phyloP scores from a whole-genome alignment of 2,888 invertebrate species.

The Pogonocherus hispidulus region DNA sequence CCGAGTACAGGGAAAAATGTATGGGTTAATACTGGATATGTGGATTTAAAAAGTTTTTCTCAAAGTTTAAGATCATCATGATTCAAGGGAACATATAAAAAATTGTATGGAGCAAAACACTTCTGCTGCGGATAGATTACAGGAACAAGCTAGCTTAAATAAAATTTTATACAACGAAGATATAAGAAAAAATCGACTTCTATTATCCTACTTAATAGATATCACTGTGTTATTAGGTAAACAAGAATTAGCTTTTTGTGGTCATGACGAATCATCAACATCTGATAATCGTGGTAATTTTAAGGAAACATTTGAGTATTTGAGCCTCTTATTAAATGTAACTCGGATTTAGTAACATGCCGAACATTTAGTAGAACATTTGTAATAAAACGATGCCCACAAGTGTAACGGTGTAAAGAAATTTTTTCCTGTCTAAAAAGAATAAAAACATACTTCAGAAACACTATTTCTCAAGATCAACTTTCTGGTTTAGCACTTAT shows the following conservation, averaged over 20 bases:
- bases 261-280: too few relatives aligned
- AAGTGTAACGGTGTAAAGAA: constrained; percentile 37
- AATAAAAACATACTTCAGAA: too few relatives aligned
- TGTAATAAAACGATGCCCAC: constrained; percentile 36
- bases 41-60: neutral
- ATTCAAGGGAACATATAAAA: constrained; percentile 1
- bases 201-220: constrained; percentile 26
- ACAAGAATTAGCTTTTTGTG: constrained; percentile 32
- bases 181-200: constrained; percentile 14
- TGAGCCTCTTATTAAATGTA: constrained; percentile 45
- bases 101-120: neutral
- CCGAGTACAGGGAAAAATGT: neutral
- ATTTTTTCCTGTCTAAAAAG: too few relatives aligned
- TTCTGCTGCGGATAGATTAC: neutral
- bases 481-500: too few relatives aligned
- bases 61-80: neutral
- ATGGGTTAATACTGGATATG: neutral
- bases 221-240: constrained; percentile 19
- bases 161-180: constrained; percentile 7
- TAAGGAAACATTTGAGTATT: constrained; percentile 32
- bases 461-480: too few relatives aligned
- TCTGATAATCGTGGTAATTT: constrained; percentile 35
- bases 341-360: constrained; percentile 3
- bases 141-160: neutral
- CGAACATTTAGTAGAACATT: constrained; percentile 4